These are phyloP conservation scores for Heteromormyrus szaboi DNA, from an alignment of 2,797 vertebrate species.

Conservation along the genomic window DNA sequence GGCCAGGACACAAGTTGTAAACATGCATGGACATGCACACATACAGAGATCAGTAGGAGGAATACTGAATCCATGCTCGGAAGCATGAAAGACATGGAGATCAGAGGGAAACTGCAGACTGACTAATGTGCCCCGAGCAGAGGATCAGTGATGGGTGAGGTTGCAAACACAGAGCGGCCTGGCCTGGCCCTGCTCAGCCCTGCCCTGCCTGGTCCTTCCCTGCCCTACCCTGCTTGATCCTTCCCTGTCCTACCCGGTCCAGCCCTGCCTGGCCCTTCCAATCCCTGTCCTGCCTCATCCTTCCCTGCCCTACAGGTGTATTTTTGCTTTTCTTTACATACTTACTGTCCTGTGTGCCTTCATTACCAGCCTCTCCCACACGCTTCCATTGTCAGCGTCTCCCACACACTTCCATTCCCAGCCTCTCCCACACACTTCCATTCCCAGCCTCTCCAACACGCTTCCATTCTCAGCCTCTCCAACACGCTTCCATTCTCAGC, in stretches of 20 bases:
- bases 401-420: background rate
- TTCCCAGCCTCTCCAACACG: background rate
- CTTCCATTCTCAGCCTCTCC: background rate
- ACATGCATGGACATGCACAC: background rate
- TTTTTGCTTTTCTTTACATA: background rate
- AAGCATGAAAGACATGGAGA: background rate
- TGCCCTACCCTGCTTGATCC: no score
- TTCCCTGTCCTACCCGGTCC: no score
- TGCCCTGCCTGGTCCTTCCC: background rate
- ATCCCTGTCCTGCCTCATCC: background rate
- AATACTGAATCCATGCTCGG: background rate
- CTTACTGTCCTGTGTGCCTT: background rate
- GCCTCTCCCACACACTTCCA: background rate
- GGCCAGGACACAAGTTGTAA: background rate
- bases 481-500: background rate
- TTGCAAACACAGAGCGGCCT: background rate
- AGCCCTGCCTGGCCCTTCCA: background rate
- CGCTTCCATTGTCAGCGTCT: background rate
- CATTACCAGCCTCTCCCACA: background rate
- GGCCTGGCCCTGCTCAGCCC: no score
- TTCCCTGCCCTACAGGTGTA: background rate
- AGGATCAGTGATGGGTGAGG: background rate
- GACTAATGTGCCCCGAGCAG: background rate
- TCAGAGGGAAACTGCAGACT: slow-evolving; percentile 3
- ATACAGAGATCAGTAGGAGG: background rate